Conservation (phyloP, 2,888 invertebrate species). For the Ophion ellenae region DNA sequence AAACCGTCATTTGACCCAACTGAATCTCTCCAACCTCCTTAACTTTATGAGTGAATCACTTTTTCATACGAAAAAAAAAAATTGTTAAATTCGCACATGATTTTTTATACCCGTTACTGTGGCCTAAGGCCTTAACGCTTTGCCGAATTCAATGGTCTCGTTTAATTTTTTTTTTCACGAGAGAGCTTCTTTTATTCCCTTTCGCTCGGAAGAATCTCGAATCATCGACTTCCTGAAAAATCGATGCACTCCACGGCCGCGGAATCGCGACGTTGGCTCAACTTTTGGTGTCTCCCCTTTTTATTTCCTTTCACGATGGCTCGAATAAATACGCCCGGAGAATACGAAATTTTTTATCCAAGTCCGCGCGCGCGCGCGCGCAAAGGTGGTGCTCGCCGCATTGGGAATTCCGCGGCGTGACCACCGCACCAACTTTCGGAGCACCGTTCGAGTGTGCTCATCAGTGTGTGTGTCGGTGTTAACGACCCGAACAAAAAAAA, state of each 20-base stretch:
- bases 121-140: background rate
- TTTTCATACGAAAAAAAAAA: too few species aligned
- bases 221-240: slow-evolving; percentile 11
- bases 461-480: slow-evolving; percentile 25
- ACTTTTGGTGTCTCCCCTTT: background rate
- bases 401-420: slow-evolving; percentile 40
- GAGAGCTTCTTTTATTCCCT: background rate
- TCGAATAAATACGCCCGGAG: background rate
- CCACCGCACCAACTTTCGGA: slow-evolving; percentile 7
- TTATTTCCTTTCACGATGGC: background rate
- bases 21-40: too few species aligned
- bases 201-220: slow-evolving; percentile 3
- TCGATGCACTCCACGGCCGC: background rate
- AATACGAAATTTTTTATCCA: background rate
- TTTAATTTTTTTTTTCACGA: background rate
- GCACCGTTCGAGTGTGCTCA: background rate
- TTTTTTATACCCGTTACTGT: too few species aligned
- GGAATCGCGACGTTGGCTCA: background rate
- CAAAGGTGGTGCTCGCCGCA: background rate
- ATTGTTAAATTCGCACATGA: too few species aligned
- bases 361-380: background rate
- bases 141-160: slow-evolving; percentile 21
- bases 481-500: slow-evolving; percentile 55
- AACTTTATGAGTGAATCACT: too few species aligned
- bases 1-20: too few species aligned